These are phyloP conservation scores for Phlogophora meticulosa DNA, from an alignment of 2,888 invertebrate species.

Conservation along the genomic window DNA sequence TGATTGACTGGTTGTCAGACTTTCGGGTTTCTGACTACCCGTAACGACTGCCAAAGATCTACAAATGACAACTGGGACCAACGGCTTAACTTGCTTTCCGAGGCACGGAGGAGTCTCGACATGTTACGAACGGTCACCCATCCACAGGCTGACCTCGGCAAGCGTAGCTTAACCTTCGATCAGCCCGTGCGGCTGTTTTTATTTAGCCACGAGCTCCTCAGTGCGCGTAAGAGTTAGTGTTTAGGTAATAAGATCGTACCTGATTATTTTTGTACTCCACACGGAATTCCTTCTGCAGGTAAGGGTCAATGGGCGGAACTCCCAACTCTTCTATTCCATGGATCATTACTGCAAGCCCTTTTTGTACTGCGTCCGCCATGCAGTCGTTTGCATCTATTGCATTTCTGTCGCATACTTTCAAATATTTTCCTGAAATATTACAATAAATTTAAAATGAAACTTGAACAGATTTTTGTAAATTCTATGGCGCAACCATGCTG, in stretches of 20 bases:
- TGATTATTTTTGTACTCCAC: conserved; percentile 87
- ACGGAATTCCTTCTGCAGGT: conserved; percentile 82
- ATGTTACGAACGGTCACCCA: too few species aligned
- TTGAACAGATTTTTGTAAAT: background rate
- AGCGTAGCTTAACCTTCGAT: too few species aligned
- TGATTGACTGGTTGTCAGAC: too few species aligned
- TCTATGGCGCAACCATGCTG: too few species aligned
- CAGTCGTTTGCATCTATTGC: conserved; percentile 92
- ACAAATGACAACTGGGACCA: too few species aligned
- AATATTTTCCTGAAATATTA: conserved; percentile 83
- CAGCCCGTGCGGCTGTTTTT: too few species aligned
- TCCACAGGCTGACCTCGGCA: too few species aligned
- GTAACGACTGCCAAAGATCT: too few species aligned
- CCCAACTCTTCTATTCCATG: conserved; percentile 89
- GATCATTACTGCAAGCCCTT: conserved; percentile 80
- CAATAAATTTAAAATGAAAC: background rate
- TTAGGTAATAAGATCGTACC: conserved; percentile 66
- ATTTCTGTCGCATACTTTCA: conserved; percentile 90
- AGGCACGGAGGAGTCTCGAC: too few species aligned
- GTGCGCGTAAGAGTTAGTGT: background rate
- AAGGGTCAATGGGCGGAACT: conserved; percentile 90
- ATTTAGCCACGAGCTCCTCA: too few species aligned
- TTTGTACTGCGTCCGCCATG: conserved; percentile 89
- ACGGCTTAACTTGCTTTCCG: too few species aligned
- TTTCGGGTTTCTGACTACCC: too few species aligned